Base-by-base conservation (phyloP, 2,797 vertebrate genomes). In the Gambelia wislizenii region DNA sequence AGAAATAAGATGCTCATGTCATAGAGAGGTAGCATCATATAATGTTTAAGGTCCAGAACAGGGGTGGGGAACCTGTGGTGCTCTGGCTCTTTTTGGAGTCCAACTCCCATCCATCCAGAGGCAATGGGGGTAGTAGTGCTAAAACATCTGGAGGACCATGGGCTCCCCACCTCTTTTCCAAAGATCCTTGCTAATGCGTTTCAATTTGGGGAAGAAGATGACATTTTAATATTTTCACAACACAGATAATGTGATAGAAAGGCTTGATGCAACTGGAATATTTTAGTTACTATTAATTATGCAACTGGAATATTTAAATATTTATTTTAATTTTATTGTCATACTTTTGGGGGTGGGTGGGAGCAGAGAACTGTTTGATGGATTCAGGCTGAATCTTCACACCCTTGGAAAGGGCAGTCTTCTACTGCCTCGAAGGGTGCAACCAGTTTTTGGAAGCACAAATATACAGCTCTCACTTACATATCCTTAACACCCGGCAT, bases 301-400 rank as follows among this genome's bases (percentile, higher is more conserved):
- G n/a, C 33, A 86, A 27, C 47, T 20, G 76, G 54, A 27, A 2
- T 30, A 10, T 81, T 81, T 27, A 1, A 6, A 61, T 61, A 6
- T 61, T 61, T 25, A 67, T 13, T 67, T 67, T 20, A n/a, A 10
- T 20, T 47, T 49, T 5, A 36, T 36, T 7, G 18, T 8, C 3
- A 30, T 78, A 52, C 47, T 52, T 78, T 49, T 30, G 12, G 44
- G 47, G 4, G 4, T 4, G 5, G 12, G 2, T 3, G 20, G 4
- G 36, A 22, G 39, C 3, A 36, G 14, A 49, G 39, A 61, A 86
- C 64, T 33, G 61, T 20, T 20, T 33, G 95, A 90, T 94, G 69
- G 78, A 90, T 94, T 61, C 90, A 92, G 87, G 91, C 90, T 10
- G 27, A 84, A 92, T 56, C 75, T 59, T 87, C 61, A 54, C 49